Evolutionary conservation across 1,140 invertebrate genomes (phyloP).

Genomic region (Mercenaria mercenaria): DNA sequence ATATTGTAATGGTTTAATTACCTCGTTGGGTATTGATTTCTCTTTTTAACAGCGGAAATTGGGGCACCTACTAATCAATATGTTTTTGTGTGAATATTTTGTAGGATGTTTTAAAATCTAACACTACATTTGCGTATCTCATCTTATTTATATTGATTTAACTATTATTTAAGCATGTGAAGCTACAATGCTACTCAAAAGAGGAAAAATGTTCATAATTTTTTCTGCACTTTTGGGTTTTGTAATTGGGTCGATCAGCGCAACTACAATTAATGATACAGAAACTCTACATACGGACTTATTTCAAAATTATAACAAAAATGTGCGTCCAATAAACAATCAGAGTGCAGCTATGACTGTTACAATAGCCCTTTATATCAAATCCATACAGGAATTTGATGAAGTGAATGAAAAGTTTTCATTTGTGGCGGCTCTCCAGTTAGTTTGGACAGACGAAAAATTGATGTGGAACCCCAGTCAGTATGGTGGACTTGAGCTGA

Average conservation of each 20-base stretch:
- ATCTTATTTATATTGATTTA: too few species aligned
- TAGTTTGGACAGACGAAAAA: conserved; percentile 62
- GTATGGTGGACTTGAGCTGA: background rate
- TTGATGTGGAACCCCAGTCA: background rate
- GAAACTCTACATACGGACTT: background rate
- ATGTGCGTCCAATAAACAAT: conserved; percentile 12
- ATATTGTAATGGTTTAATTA: too few species aligned
- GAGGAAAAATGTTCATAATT: too few species aligned
- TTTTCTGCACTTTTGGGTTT: background rate
- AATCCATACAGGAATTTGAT: conserved; percentile 53
- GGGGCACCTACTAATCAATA: too few species aligned
- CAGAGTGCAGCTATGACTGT: background rate
- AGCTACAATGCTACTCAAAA: too few species aligned
- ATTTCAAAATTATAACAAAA: background rate
- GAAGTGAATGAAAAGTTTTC: conserved; percentile 62
- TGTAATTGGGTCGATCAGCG: background rate
- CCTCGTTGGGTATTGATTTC: too few species aligned
- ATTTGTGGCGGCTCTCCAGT: conserved; percentile 32
- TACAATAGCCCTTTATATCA: background rate
- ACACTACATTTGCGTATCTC: too few species aligned
- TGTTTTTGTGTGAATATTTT: too few species aligned
- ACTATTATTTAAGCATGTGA: too few species aligned
- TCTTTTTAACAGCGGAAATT: too few species aligned
- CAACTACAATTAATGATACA: conserved; percentile 20
- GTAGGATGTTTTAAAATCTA: too few species aligned